Evolutionary conservation across 2,888 invertebrate genomes (phyloP).

Genomic region (Andrena flavipes): DNA sequence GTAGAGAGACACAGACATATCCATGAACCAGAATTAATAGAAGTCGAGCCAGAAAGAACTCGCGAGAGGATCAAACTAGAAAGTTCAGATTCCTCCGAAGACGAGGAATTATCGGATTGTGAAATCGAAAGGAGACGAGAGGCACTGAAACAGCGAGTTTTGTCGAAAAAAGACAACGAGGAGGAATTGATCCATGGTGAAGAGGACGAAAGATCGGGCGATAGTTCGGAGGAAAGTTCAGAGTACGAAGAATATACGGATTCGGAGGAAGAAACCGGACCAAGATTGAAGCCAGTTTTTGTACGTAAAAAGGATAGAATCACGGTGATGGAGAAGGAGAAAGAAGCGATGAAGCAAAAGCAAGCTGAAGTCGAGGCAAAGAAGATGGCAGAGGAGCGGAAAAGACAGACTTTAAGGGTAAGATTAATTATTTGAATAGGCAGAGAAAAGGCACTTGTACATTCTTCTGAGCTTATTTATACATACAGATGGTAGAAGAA

Average conservation of each 20-base stretch:
- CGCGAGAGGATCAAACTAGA: conserved; percentile 85
- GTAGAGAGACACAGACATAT: conserved; percentile 88
- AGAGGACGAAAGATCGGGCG: conserved; percentile 87
- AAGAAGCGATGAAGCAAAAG: conserved; percentile 93
- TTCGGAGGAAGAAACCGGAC: conserved; percentile 96
- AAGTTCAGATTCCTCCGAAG: conserved; percentile 84
- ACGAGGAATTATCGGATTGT: conserved; percentile 93
- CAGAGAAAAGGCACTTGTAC: conserved; percentile 6
- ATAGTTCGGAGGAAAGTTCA: conserved; percentile 88
- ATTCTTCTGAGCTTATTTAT: conserved; percentile 26
- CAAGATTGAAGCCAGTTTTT: conserved; percentile 97
- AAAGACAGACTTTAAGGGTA: conserved; percentile 93
- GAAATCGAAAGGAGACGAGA: conserved; percentile 94
- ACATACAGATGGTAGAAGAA: conserved; percentile 92
- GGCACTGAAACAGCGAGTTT: conserved; percentile 88
- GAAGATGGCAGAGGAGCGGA: conserved; percentile 94
- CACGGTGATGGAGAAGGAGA: conserved; percentile 97
- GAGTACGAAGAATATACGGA: conserved; percentile 95
- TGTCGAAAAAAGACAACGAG: conserved; percentile 88
- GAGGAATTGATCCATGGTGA: conserved; percentile 91
- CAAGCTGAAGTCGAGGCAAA: conserved; percentile 93
- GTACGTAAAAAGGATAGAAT: conserved; percentile 97
- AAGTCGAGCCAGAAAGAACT: conserved; percentile 87
- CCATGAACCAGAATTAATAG: conserved; percentile 89
- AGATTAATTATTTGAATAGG: conserved; percentile 14